Evolutionary conservation across 2,888 invertebrate genomes (phyloP).

Genomic region (Leptopterna dolabrata): DNA sequence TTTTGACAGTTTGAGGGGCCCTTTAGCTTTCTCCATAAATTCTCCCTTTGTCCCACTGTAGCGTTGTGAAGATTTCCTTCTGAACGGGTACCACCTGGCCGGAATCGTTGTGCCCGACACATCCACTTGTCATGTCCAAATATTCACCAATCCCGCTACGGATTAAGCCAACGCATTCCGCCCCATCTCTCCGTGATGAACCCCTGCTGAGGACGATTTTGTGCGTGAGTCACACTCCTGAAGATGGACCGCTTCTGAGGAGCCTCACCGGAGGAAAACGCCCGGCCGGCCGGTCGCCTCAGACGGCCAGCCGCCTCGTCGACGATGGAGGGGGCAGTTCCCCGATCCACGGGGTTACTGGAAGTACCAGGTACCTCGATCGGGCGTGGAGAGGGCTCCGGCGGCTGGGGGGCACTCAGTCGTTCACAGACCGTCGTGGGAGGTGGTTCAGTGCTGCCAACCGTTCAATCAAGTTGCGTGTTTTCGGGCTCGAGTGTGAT

Average conservation of each 20-base stretch:
- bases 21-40: no score
- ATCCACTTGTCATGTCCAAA: no score
- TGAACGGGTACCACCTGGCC: no score
- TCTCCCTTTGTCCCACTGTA: no score
- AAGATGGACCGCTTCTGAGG: neutral
- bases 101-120: no score
- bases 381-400: neutral
- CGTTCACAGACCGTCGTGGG: neutral
- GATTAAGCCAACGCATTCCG: no score
- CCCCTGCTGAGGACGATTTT: no score
- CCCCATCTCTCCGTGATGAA: no score
- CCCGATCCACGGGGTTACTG: neutral
- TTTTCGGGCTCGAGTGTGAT: conserved; percentile 51
- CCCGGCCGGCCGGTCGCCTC: neutral
- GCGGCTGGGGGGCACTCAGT: neutral
- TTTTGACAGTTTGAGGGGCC: no score
- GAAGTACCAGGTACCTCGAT: neutral
- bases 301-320: neutral
- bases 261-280: neutral
- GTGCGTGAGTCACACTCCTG: no score
- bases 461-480: neutral
- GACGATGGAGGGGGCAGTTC: neutral
- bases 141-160: no score
- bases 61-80: no score
- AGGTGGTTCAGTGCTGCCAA: neutral